phyloP scores from a whole-genome alignment of 2,888 invertebrate species.

The Thumatha senex region DNA sequence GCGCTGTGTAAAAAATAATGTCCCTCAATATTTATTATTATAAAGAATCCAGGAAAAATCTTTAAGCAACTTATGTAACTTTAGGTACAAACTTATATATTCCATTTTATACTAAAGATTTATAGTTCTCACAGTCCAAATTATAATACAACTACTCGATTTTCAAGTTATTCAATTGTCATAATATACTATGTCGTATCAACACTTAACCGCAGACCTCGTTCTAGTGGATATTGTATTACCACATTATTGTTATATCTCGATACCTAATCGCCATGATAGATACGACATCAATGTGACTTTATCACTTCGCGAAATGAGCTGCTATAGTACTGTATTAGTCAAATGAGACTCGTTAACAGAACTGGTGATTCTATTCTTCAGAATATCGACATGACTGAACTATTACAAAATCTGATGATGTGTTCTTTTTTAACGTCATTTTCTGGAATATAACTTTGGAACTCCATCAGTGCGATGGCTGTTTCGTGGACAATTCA shows the following conservation, averaged over 20 bases:
- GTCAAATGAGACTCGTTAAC: conserved; percentile 33
- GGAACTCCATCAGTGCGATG: too few species aligned
- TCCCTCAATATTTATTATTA: too few species aligned
- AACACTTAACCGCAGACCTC: conserved; percentile 65
- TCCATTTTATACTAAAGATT: too few species aligned
- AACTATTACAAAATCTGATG: conserved; percentile 3
- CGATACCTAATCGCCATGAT: conserved; percentile 42
- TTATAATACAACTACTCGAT: too few species aligned
- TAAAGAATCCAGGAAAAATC: too few species aligned
- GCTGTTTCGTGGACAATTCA: too few species aligned
- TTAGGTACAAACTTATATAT: too few species aligned
- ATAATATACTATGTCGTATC: conserved; percentile 17
- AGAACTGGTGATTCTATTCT: conserved; percentile 21
- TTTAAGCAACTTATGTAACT: too few species aligned
- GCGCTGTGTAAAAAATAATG: too few species aligned
- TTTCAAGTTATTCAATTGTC: too few species aligned
- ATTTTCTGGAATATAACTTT: too few species aligned
- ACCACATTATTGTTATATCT: conserved; percentile 47
- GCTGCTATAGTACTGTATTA: conserved; percentile 25
- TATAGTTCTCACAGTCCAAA: too few species aligned
- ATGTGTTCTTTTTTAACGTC: neutral
- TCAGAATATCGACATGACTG: conserved; percentile 18
- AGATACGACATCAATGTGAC: conserved; percentile 29
- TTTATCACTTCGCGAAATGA: conserved; percentile 28
- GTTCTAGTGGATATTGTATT: conserved; percentile 50